phyloP scores from a whole-genome alignment of 2,797 vertebrate genomes.

The Antennarius maculatus region DNA sequence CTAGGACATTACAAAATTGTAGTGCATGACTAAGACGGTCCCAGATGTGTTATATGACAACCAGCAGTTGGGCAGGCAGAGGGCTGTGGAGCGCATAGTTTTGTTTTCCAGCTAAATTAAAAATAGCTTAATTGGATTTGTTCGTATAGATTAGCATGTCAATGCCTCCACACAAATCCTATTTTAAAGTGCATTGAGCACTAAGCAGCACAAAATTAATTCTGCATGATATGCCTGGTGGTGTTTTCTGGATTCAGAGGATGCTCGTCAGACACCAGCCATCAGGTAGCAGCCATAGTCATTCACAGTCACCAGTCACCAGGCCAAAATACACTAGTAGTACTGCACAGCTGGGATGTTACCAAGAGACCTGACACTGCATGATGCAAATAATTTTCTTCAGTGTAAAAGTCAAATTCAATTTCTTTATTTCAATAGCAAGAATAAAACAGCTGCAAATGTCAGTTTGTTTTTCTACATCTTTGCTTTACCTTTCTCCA shows the following conservation, averaged over 20 bases:
- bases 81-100: constrained; percentile 76
- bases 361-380: too few species aligned
- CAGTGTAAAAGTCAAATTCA: too few species aligned
- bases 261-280: constrained; percentile 51
- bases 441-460: too few species aligned
- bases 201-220: constrained; percentile 86
- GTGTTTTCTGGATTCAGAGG: constrained; percentile 54
- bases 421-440: too few species aligned
- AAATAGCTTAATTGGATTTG: constrained; percentile 88
- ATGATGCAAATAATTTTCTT: too few species aligned
- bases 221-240: constrained; percentile 78
- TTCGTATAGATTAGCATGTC: constrained; percentile 88
- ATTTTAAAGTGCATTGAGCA: constrained; percentile 86
- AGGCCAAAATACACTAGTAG: constrained; percentile 11
- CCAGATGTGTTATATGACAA: too few species aligned
- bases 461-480: too few species aligned
- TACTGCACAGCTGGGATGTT: background rate
- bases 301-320: constrained; percentile 8
- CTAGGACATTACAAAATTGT: too few species aligned
- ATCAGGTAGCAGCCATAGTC: constrained; percentile 29
- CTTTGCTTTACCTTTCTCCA: too few species aligned
- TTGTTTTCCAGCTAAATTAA: constrained; percentile 82
- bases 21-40: too few species aligned
- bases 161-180: constrained; percentile 86
- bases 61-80: constrained; percentile 70